These are phyloP conservation scores for Rhynchonema sp. DNA, from an alignment of 2,888 invertebrate species.

Conservation along the genomic window DNA sequence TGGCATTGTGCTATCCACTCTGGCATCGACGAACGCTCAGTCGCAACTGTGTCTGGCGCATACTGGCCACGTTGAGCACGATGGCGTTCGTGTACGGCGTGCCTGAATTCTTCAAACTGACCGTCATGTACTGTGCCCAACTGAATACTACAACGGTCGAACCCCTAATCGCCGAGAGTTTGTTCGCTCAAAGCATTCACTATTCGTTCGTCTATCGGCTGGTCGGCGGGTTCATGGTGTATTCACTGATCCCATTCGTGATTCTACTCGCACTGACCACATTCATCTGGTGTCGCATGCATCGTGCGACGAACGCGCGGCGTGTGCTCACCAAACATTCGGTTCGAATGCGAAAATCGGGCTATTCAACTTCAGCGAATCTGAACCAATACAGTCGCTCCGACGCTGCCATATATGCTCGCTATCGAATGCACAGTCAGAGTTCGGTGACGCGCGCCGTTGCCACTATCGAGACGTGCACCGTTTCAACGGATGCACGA, in stretches of 20 bases:
- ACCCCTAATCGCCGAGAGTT: not conserved
- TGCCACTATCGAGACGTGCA: not conserved
- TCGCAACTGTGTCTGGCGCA: not conserved
- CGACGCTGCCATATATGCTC: too few species aligned
- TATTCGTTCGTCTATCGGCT: not conserved
- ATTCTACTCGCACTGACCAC: not conserved
- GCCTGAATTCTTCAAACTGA: not conserved
- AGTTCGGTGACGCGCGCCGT: too few species aligned
- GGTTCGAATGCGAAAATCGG: too few species aligned
- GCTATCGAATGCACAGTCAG: too few species aligned
- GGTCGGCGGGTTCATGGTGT: not conserved
- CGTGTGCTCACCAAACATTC: not conserved
- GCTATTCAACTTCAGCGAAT: too few species aligned
- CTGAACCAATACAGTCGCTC: too few species aligned
- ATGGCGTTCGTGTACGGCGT: not conserved
- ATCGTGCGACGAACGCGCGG: not conserved
- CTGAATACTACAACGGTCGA: not conserved
- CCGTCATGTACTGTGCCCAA: not conserved
- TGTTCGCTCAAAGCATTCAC: not conserved
- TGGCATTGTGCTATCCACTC: not conserved
- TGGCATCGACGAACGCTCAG: not conserved
- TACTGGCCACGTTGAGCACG: not conserved
- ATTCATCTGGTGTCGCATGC: not conserved
- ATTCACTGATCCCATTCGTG: not conserved
- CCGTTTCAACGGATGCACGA: not conserved